Evolutionary conservation across 2,113 vertebrate genomes (phyloP), one percentile per base, ranked within the genome.

Genomic region (Pluvianellus socialis): DNA sequence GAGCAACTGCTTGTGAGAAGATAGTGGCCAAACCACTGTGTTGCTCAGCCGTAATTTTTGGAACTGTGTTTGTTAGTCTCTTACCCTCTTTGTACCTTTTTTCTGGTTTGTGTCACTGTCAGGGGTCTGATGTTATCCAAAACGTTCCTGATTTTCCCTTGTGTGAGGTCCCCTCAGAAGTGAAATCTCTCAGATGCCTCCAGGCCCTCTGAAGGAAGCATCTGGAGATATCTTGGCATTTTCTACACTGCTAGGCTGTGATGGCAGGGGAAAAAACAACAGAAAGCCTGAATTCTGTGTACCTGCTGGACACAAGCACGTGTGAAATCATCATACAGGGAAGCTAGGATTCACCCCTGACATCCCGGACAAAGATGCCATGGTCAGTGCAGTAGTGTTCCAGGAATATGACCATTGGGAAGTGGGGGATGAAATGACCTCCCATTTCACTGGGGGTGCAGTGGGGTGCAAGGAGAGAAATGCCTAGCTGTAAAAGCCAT

Each of bases 161-260:
- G 2, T 3, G 0, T 35, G 27, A 82, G 1, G 1, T 18, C 7
- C 15, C 23, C 8, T 56, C 9, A 56, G 33, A 76, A 66, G 5
- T 11, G 13, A n/a, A 55, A 61, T 52, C 53, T 67, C 62, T 63
- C 49, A 26, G 30, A 32, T 79, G 40, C 7, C 17, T 86, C 16
- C 28, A 72, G 14, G 24, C 6, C 30, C 14, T 66, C 21, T 86
- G 42, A 86, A 75, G 32, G 86, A 86, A 94, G 23, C 16, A 58
- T 9, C 55, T 74, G 52, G 33, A 58, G 20, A 5, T 62, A 18
- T 5, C 11, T 49, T 62, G 23, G 11, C 4, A 40, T 88, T 63
- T 67, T 62, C 38, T 79, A 27, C 14, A 18, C 10, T 79, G 12
- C 15, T 35, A 20, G 14, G 4, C 38, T 32, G 27, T 6, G 18